phyloP scores from a whole-genome alignment of 2,888 invertebrate species.

The Chrysodeixis includens region DNA sequence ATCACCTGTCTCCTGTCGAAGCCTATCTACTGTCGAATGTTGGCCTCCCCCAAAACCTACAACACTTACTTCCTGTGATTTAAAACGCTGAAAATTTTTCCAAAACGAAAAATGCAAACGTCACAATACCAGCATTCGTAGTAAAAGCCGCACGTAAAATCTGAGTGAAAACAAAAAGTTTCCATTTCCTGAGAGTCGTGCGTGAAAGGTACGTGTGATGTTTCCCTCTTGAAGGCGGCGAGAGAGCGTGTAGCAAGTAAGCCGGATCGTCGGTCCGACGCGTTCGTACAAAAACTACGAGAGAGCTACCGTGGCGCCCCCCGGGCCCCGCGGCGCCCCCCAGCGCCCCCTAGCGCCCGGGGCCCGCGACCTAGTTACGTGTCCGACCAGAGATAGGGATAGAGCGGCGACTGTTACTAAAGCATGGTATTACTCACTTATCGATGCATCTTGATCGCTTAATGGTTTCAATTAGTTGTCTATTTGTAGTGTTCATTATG shows the following conservation, averaged over 20 bases:
- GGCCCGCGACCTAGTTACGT: slow-evolving; percentile 75
- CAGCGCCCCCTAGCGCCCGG: slow-evolving; percentile 57
- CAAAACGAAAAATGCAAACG: neutral
- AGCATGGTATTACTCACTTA: slow-evolving; percentile 48
- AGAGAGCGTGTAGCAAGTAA: slow-evolving; percentile 71
- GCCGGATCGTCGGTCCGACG: slow-evolving; percentile 76
- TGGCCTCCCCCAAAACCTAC: too few species aligned
- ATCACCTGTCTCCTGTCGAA: too few species aligned
- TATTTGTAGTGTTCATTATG: slow-evolving; percentile 41
- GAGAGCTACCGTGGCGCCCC: slow-evolving; percentile 64
- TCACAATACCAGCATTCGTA: slow-evolving; percentile 20
- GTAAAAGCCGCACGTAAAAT: slow-evolving; percentile 31
- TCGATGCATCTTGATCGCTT: slow-evolving; percentile 52
- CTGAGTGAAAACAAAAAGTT: slow-evolving; percentile 40
- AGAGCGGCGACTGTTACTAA: slow-evolving; percentile 50
- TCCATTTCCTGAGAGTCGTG: slow-evolving; percentile 55
- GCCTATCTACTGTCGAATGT: too few species aligned
- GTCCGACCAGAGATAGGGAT: slow-evolving; percentile 61
- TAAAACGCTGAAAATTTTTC: neutral
- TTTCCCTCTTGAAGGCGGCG: slow-evolving; percentile 68
- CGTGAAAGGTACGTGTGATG: slow-evolving; percentile 61
- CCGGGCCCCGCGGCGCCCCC: slow-evolving; percentile 43
- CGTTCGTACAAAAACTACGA: slow-evolving; percentile 80
- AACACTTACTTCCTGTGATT: neutral
- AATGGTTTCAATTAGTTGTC: slow-evolving; percentile 44